phyloP scores from a whole-genome alignment of 1,140 invertebrate genomes.

The Patella vulgata region DNA sequence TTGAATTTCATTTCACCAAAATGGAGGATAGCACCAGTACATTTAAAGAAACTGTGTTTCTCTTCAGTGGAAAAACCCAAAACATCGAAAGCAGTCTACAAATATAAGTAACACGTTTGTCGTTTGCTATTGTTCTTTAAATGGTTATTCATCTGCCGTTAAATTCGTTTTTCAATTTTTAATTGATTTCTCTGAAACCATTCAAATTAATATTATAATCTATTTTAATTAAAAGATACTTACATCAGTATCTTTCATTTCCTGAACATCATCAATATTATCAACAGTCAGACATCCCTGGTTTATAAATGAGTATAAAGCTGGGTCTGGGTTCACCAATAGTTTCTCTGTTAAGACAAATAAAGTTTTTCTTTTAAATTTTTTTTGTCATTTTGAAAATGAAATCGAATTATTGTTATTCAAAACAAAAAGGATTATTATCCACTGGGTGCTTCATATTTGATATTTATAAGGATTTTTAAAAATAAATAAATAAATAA shows the following conservation, averaged over 20 bases:
- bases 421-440: too few relatives aligned
- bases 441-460: too few relatives aligned
- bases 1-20: constrained; percentile 99
- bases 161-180: too few relatives aligned
- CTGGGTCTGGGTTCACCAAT: constrained; percentile 83
- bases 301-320: constrained; percentile 90
- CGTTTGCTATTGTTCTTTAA: too few relatives aligned
- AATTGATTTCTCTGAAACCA: too few relatives aligned
- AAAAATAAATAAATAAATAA: too few relatives aligned
- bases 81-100: constrained; percentile 95
- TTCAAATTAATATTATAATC: too few relatives aligned
- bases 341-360: constrained; percentile 76
- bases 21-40: constrained; percentile 96
- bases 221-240: constrained; percentile 70
- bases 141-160: too few relatives aligned
- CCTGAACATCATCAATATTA: constrained; percentile 94
- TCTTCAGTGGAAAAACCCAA: constrained; percentile 95
- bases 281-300: constrained; percentile 97
- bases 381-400: too few relatives aligned
- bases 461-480: too few relatives aligned
- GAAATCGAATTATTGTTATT: too few relatives aligned
- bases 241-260: constrained; percentile 92
- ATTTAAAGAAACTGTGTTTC: constrained; percentile 95
- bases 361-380: background rate
- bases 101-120: too few relatives aligned